Evolutionary conservation across 2,113 vertebrate species (phyloP).

Genomic region (Poecile atricapillus): DNA sequence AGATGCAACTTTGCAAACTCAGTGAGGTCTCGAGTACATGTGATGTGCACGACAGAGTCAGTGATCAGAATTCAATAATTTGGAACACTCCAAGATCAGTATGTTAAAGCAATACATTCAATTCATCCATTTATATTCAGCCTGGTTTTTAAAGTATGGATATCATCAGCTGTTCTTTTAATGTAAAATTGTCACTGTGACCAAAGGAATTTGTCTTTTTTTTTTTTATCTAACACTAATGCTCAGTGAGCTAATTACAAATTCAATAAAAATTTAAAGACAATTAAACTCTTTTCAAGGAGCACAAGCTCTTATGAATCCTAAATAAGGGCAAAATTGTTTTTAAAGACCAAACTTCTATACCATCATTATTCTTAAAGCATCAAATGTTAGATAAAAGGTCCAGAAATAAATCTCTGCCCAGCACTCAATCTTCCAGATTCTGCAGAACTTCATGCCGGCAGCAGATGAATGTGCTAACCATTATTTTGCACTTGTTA

Average conservation of each 20-base stretch:
- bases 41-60: not conserved
- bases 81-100: not conserved
- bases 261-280: not conserved
- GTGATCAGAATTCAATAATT: not conserved
- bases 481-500: not conserved
- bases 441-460: not conserved
- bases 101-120: not conserved
- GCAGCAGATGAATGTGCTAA: not conserved
- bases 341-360: not conserved
- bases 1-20: not conserved
- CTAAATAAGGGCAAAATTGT: not conserved
- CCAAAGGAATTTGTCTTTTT: not conserved
- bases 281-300: not conserved
- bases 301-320: not conserved
- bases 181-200: not conserved
- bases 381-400: not conserved
- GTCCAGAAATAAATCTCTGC: not conserved
- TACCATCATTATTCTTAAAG: not conserved
- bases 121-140: not conserved
- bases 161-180: not conserved
- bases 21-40: not conserved
- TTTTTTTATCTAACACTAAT: not conserved
- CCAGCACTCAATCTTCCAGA: not conserved
- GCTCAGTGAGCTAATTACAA: not conserved
- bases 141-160: not conserved